phyloP scores from a whole-genome alignment of 2,888 invertebrate species.

The Athalia cordata region DNA sequence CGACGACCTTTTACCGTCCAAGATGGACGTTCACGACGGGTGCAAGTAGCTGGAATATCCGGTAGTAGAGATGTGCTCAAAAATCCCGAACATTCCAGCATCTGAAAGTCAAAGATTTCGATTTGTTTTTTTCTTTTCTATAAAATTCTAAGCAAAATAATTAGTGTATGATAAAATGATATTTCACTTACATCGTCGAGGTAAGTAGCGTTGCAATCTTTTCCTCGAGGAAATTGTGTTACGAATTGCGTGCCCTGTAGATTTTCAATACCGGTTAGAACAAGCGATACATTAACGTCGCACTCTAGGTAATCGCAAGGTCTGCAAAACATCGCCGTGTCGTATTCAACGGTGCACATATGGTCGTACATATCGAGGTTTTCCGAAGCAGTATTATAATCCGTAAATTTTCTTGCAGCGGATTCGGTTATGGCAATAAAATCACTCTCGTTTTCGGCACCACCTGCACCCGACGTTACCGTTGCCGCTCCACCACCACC shows the following conservation, averaged over 20 bases:
- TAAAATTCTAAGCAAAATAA: too few species aligned
- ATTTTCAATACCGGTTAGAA: constrained; percentile 61
- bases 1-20: constrained; percentile 54
- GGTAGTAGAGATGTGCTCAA: constrained; percentile 40
- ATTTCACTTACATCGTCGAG: constrained; percentile 50
- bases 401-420: neutral
- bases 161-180: too few species aligned
- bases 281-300: constrained; percentile 61
- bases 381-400: neutral
- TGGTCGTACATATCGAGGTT: constrained; percentile 56
- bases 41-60: constrained; percentile 59
- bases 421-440: too few species aligned
- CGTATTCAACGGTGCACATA: constrained; percentile 55
- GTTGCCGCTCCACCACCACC: too few species aligned
- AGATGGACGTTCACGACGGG: constrained; percentile 50
- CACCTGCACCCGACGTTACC: too few species aligned
- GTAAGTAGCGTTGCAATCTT: constrained; percentile 59
- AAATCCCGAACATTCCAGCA: constrained; percentile 59
- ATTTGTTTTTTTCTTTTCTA: too few species aligned
- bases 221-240: constrained; percentile 58
- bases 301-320: constrained; percentile 62
- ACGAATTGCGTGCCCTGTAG: constrained; percentile 61
- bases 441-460: too few species aligned
- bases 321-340: constrained; percentile 58
- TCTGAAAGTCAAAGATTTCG: constrained; percentile 48